Conservation (phyloP, 53 echinoderm and acorn worm species). For the Mesocentrotus franciscanus region DNA sequence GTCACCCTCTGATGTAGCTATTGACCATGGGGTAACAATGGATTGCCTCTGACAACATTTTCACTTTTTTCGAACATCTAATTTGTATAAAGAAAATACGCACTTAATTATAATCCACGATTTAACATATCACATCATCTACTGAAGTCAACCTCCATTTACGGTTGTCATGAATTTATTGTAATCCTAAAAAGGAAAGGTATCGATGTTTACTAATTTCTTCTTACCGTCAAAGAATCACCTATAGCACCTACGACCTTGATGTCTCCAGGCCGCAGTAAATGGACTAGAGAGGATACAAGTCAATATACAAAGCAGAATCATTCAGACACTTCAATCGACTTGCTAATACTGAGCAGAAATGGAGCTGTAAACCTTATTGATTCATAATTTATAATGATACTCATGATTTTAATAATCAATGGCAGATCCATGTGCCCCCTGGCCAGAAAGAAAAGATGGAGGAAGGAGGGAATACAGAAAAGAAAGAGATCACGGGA, state of each 20-base stretch:
- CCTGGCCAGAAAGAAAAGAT: too few species aligned
- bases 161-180: neutral
- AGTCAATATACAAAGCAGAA: neutral
- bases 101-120: neutral
- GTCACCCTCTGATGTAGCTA: too few species aligned
- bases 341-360: neutral
- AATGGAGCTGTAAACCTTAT: neutral
- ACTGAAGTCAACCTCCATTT: neutral
- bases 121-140: neutral
- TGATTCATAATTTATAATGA: too few species aligned
- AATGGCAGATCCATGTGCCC: too few species aligned
- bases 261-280: conserved; percentile 73
- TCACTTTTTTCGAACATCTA: too few species aligned
- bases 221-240: conserved; percentile 76
- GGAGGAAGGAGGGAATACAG: too few species aligned
- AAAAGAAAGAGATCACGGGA: too few species aligned
- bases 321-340: neutral
- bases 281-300: conserved; percentile 63
- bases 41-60: too few species aligned
- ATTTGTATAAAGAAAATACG: neutral
- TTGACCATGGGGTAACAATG: too few species aligned
- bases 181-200: neutral
- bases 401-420: too few species aligned
- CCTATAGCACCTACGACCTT: conserved; percentile 71
- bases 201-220: neutral